phyloP scores from a whole-genome alignment of 2,113 vertebrate species.

The Hippolais icterina region DNA sequence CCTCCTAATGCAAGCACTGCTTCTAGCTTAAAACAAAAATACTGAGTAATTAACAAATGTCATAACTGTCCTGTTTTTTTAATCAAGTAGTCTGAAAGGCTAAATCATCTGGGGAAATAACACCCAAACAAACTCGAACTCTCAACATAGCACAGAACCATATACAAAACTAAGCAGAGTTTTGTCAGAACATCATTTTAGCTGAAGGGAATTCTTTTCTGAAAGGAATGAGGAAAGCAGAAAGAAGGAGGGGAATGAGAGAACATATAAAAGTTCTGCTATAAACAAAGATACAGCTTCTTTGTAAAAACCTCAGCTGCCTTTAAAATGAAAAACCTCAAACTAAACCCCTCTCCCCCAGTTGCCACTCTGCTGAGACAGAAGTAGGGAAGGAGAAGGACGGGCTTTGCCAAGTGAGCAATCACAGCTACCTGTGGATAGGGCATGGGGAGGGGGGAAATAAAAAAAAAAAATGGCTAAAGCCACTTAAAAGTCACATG shows the following conservation, averaged over 20 bases:
- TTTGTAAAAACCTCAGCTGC: constrained; percentile 73
- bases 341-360: constrained; percentile 45
- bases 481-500: constrained; percentile 62
- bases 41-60: background rate
- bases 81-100: background rate
- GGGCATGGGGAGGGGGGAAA: background rate
- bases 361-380: constrained; percentile 18
- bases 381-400: constrained; percentile 28
- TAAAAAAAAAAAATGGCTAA: background rate
- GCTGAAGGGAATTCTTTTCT: background rate
- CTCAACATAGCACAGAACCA: constrained; percentile 32
- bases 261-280: constrained; percentile 66
- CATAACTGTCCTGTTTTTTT: background rate
- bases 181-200: constrained; percentile 8
- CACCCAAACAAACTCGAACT: background rate
- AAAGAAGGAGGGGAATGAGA: background rate
- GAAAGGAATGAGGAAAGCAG: constrained; percentile 28
- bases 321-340: constrained; percentile 72
- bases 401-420: background rate
- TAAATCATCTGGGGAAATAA: background rate
- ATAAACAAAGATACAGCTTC: constrained; percentile 62
- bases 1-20: background rate
- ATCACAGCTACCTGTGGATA: constrained; percentile 23
- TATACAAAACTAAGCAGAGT: background rate
- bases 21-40: constrained; percentile 15